These are phyloP conservation scores for Pelusios castaneus DNA, from an alignment of 2,113 vertebrate species.

Conservation along the genomic window DNA sequence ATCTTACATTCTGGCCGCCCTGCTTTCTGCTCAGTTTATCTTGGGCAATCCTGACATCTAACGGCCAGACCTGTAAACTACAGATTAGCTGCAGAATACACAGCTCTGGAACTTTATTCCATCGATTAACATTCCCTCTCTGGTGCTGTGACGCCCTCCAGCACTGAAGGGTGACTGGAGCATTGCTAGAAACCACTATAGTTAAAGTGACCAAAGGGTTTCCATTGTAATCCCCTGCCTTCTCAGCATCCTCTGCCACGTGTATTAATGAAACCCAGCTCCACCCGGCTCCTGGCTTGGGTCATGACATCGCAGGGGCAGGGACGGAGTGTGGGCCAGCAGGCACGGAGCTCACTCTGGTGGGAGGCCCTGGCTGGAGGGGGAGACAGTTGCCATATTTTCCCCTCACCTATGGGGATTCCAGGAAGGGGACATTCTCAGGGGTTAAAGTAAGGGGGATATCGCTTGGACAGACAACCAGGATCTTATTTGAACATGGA, in stretches of 20 bases:
- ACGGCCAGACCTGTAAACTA: not conserved
- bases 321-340: not conserved
- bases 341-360: not conserved
- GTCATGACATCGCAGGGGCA: not conserved
- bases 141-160: not conserved
- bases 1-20: not conserved
- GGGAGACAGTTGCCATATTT: not conserved
- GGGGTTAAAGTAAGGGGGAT: too few relatives aligned
- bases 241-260: not conserved
- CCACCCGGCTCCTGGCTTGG: too few relatives aligned
- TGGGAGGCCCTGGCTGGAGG: not conserved
- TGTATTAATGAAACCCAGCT: not conserved
- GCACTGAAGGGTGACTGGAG: not conserved
- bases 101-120: not conserved
- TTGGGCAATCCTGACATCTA: not conserved
- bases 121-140: not conserved
- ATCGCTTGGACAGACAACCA: too few relatives aligned
- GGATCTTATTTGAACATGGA: too few relatives aligned
- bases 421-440: too few relatives aligned
- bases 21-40: not conserved
- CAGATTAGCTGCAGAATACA: not conserved
- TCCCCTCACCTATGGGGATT: too few relatives aligned
- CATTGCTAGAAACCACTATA: not conserved
- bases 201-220: not conserved
- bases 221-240: not conserved